Evolutionary conservation across 2,797 vertebrate species (phyloP).

Genomic region (Fistularia tabacaria): DNA sequence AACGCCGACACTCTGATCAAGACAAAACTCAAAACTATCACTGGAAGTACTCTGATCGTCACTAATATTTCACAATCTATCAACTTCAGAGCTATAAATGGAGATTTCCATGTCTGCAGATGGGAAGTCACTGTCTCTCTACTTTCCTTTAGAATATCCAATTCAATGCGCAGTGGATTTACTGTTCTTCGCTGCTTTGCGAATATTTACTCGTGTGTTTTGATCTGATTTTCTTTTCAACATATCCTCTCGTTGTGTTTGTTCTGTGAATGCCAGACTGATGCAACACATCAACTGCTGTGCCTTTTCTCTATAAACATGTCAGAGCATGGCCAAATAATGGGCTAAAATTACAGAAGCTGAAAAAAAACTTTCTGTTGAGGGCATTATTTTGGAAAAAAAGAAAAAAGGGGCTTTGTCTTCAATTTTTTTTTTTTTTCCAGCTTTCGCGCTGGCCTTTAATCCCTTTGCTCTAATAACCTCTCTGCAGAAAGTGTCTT

Average conservation of each 20-base stretch:
- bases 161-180: constrained; percentile 32
- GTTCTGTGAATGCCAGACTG: constrained; percentile 63
- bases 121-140: constrained; percentile 2
- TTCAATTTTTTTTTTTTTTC: constrained; percentile 20
- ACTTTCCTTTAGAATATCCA: constrained; percentile 22
- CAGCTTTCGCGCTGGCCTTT: constrained; percentile 43
- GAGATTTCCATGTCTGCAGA: not conserved
- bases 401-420: constrained; percentile 12
- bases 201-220: constrained; percentile 34
- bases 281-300: constrained; percentile 59
- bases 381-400: constrained; percentile 30
- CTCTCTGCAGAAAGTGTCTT: constrained; percentile 42
- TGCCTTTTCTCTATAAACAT: constrained; percentile 51
- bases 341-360: constrained; percentile 43
- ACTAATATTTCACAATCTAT: too few relatives aligned
- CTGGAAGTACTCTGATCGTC: too few relatives aligned
- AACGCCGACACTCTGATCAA: constrained; percentile 3
- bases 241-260: constrained; percentile 57
- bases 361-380: constrained; percentile 50
- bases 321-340: constrained; percentile 52
- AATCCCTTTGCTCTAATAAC: constrained; percentile 58
- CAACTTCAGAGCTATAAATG: too few relatives aligned
- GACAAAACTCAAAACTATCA: constrained; percentile 9
- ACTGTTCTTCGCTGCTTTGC: constrained; percentile 20
- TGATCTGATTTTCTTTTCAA: constrained; percentile 29